Evolutionary conservation across 2,888 invertebrate genomes (phyloP), one percentile per base, ranked within the genome.

Genomic region (Helleia helle): DNA sequence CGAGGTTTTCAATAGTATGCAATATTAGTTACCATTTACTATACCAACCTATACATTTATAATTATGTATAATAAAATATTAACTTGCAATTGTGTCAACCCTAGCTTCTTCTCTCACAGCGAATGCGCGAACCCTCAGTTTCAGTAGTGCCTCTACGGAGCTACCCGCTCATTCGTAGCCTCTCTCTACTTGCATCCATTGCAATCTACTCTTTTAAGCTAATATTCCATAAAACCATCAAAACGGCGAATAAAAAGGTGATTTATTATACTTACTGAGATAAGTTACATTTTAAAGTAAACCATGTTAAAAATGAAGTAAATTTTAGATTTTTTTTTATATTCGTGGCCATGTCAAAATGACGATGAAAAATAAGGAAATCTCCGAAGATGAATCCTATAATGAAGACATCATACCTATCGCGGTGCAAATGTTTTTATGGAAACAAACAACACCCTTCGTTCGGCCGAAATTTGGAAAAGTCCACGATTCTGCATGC

Each of bases 391-490:
- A 93, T 54, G 90, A 89, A 55, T 86, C 88, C 26, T 86, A 88
- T 56, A 88, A 88, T 51, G 94, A 94, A 59, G 91, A 93, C 61
- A 88, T 91, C 41, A 87, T 99, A 47, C 99, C 99, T 1, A 92
- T 98, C 49, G 95, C 98, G 1, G 95, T 99, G 45, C 99, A 99
- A 81, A 94, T 96, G 59, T 99, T 97, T 81, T 88, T 99, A 47
- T 99, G 99, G 99, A 89, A 95, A 57, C 97, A 98, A 86, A 94
- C 96, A 49, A 96, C 98, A 50, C 98, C 99, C 7, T 99, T 99
- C 71, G 95, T 98, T 43, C 89, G 97, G 53, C 96, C 97, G 7
- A 94, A 96, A 72, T 88, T 97, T 49, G 97, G 97, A 53, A 98
- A 97, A 80, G 88, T 97, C 24, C 98, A 98, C 71, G 99, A 99